Conservation (phyloP, 2,113 vertebrate species). For the Podarcis muralis region DNA sequence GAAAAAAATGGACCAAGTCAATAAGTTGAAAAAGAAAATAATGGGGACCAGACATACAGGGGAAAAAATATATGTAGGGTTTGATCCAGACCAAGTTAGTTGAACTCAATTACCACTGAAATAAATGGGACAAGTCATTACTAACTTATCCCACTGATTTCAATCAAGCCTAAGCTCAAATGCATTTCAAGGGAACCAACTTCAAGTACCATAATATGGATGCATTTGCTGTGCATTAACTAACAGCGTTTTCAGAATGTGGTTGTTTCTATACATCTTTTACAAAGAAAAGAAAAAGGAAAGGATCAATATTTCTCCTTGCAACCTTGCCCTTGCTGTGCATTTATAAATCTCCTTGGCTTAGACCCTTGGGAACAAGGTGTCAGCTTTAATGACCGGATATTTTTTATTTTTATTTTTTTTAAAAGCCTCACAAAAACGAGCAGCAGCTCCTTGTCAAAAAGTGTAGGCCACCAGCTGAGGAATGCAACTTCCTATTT, state of each 20-base stretch:
- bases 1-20: too few relatives aligned
- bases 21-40: too few relatives aligned
- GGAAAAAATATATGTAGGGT: too few relatives aligned
- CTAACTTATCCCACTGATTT: too few relatives aligned
- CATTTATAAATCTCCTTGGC: background rate
- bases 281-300: background rate
- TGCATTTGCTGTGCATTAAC: background rate
- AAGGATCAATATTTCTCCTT: too few relatives aligned
- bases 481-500: background rate
- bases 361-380: rapidly evolving
- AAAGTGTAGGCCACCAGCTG: background rate
- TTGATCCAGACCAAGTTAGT: too few relatives aligned
- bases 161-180: too few relatives aligned
- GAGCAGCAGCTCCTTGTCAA: background rate
- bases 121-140: too few relatives aligned
- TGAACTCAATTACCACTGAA: too few relatives aligned
- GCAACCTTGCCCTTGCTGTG: background rate
- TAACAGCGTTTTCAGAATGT: background rate
- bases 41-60: too few relatives aligned
- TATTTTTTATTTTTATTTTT: background rate
- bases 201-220: too few relatives aligned
- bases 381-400: background rate
- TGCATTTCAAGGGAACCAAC: too few relatives aligned
- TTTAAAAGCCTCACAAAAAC: rapidly evolving
- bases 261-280: background rate